Conservation (phyloP, 1,140 invertebrate genomes). For the Chrysopa pallens region DNA sequence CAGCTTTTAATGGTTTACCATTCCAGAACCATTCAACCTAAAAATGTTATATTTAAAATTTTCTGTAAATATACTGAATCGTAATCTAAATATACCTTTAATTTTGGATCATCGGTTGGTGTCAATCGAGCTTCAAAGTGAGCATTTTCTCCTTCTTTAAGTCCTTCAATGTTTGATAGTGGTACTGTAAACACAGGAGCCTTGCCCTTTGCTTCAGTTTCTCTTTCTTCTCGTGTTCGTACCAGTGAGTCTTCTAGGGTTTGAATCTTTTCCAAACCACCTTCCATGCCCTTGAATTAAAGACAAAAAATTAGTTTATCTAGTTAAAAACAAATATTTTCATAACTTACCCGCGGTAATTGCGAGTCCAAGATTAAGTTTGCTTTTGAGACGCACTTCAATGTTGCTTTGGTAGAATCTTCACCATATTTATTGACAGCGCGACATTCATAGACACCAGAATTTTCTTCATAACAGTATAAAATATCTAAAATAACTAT, state of each 20-base stretch:
- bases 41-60: conserved; percentile 5
- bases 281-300: conserved; percentile 66
- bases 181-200: conserved; percentile 84
- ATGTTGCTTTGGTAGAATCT: conserved; percentile 65
- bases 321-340: conserved; percentile 1
- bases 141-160: conserved; percentile 78
- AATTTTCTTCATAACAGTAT: conserved; percentile 94
- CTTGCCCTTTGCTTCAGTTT: conserved; percentile 51
- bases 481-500: conserved; percentile 92
- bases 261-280: conserved; percentile 80
- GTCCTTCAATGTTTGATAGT: conserved; percentile 64
- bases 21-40: conserved; percentile 91
- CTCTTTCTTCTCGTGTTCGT: conserved; percentile 45
- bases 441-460: conserved; percentile 79
- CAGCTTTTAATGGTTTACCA: conserved; percentile 72
- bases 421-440: conserved; percentile 84
- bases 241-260: conserved; percentile 76
- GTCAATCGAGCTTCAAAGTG: conserved; percentile 88
- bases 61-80: conserved; percentile 1
- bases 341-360: conserved; percentile 52
- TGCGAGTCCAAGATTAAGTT: conserved; percentile 90
- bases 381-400: conserved; percentile 77
- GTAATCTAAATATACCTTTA: conserved; percentile 40
- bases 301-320: conserved; percentile 1
- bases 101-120: conserved; percentile 84